Conservation (phyloP, 2,113 vertebrate species). For the Salminus brasiliensis region DNA sequence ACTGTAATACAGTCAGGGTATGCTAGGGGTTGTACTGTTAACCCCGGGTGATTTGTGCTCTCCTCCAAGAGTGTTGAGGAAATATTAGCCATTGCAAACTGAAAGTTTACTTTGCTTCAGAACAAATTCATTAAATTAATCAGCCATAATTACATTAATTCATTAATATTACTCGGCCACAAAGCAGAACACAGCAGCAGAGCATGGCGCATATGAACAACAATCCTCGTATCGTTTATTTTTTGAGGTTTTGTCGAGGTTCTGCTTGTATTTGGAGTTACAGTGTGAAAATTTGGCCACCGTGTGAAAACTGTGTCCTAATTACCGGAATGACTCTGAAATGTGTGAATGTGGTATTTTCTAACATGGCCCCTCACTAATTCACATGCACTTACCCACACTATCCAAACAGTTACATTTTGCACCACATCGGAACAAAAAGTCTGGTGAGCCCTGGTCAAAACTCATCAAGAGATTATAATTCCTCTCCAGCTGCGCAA, state of each 20-base stretch:
- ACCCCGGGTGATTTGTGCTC: not conserved
- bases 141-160: too few species aligned
- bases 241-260: conserved; percentile 15
- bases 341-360: conserved; percentile 34
- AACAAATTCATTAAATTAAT: not conserved
- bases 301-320: conserved; percentile 34
- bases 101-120: not conserved
- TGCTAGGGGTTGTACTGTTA: too few species aligned
- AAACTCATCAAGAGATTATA: conserved; percentile 55
- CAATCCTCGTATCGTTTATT: not conserved
- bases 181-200: conserved; percentile 58
- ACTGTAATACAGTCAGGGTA: too few species aligned
- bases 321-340: conserved; percentile 27
- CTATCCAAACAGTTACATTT: conserved; percentile 31
- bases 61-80: not conserved
- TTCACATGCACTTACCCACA: conserved; percentile 31
- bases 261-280: conserved; percentile 18
- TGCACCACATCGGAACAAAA: conserved; percentile 20
- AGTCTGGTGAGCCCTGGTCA: conserved; percentile 21
- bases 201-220: conserved; percentile 24
- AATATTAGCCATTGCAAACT: too few species aligned
- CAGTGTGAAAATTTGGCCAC: conserved; percentile 36
- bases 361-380: conserved; percentile 25
- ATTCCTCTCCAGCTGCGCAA: conserved; percentile 48
- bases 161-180: not conserved